These are phyloP conservation scores for Drosophila leontia DNA, from an alignment of 1,140 invertebrate genomes.

Conservation along the genomic window DNA sequence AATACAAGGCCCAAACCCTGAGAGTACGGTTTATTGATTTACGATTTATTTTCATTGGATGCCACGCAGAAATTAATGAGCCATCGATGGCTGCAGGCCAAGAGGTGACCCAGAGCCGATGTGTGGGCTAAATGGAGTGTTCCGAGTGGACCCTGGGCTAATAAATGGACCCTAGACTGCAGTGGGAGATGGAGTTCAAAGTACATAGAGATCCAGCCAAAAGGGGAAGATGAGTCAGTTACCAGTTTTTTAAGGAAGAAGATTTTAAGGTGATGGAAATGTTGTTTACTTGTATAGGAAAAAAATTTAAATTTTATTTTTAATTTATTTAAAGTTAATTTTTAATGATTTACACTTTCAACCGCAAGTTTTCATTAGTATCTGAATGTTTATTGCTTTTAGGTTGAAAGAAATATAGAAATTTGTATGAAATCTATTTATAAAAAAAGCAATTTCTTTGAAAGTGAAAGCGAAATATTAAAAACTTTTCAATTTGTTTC, in stretches of 20 bases:
- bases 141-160: conserved; percentile 27
- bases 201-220: conserved; percentile 1
- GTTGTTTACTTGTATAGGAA: background rate
- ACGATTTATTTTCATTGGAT: conserved; percentile 79
- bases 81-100: conserved; percentile 66
- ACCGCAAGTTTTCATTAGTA: background rate
- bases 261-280: background rate
- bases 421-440: background rate
- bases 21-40: conserved; percentile 77
- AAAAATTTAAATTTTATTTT: background rate
- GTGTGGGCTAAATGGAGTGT: conserved; percentile 58
- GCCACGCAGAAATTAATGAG: conserved; percentile 75
- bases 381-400: background rate
- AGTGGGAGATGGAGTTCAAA: conserved; percentile 31
- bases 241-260: background rate
- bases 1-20: conserved; percentile 28
- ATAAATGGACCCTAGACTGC: conserved; percentile 41
- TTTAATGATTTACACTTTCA: too few relatives aligned
- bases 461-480: background rate
- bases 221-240: conserved; percentile 25
- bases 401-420: background rate
- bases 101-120: conserved; percentile 61
- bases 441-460: background rate
- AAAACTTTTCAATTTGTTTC: too few relatives aligned
- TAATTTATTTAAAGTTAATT: too few relatives aligned